These are phyloP conservation scores for Aphelinus certus DNA, from an alignment of 1,140 invertebrate genomes.

Conservation along the genomic window DNA sequence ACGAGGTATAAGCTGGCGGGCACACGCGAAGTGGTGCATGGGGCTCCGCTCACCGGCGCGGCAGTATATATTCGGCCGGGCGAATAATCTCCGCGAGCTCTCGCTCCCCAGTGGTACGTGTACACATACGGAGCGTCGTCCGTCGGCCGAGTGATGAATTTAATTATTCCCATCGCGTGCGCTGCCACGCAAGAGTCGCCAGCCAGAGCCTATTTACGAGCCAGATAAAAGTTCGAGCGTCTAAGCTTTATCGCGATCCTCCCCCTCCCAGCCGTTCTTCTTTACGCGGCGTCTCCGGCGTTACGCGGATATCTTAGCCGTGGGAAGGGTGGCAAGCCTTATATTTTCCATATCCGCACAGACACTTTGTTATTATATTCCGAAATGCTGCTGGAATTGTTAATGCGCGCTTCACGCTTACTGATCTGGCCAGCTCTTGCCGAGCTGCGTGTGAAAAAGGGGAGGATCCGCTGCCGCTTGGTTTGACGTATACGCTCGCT, in stretches of 20 bases:
- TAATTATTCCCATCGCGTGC: conserved; percentile 42
- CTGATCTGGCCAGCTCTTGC: too few species aligned
- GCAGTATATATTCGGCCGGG: not conserved
- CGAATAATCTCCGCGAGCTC: conserved; percentile 9
- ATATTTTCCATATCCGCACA: not conserved
- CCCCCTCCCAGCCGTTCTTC: conserved; percentile 17
- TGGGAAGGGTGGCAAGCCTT: conserved; percentile 19
- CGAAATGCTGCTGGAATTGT: too few species aligned
- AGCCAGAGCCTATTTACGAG: conserved; percentile 34
- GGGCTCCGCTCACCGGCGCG: too few species aligned
- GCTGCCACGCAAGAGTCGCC: conserved; percentile 15
- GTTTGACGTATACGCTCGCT: too few species aligned
- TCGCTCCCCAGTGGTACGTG: not conserved
- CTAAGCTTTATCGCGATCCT: conserved; percentile 36
- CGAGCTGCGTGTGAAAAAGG: too few species aligned
- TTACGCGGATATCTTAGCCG: not conserved
- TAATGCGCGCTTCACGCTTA: too few species aligned
- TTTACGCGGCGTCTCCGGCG: not conserved
- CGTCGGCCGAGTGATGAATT: conserved; percentile 36
- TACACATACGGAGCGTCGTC: conserved; percentile 8
- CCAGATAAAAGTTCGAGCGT: conserved; percentile 40
- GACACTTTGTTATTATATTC: not conserved
- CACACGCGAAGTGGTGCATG: too few species aligned
- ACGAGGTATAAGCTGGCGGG: too few species aligned
- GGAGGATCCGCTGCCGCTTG: too few species aligned